phyloP scores from a whole-genome alignment of 2,888 invertebrate genomes.

The Pherbina coryleti region DNA sequence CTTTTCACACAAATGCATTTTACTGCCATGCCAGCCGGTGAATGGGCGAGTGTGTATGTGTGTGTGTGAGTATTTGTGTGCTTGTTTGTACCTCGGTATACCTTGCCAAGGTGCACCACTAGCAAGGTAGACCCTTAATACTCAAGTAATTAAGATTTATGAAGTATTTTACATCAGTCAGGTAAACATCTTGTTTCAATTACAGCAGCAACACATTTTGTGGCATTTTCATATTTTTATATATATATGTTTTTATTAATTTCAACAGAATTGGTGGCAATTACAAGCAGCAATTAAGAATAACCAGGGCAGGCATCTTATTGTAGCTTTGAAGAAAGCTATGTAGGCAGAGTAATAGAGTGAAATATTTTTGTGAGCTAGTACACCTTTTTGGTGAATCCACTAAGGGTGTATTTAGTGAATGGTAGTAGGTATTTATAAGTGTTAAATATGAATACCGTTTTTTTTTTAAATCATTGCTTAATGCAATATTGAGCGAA shows the following conservation, averaged over 20 bases:
- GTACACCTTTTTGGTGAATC: too few relatives aligned
- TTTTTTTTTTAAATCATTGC: too few relatives aligned
- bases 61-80: neutral
- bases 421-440: too few relatives aligned
- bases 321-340: neutral
- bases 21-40: neutral
- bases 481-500: too few relatives aligned
- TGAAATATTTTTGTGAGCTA: neutral
- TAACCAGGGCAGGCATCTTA: neutral
- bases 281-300: neutral
- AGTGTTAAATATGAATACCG: too few relatives aligned
- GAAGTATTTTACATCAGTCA: constrained; percentile 22
- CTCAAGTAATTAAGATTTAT: constrained; percentile 35
- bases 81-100: neutral
- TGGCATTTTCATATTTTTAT: neutral
- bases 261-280: too few relatives aligned
- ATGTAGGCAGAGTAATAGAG: neutral
- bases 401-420: too few relatives aligned
- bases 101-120: neutral
- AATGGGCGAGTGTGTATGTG: neutral
- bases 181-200: constrained; percentile 35
- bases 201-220: constrained; percentile 20
- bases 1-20: constrained; percentile 5
- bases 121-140: constrained; percentile 3
- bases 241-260: neutral